A percentile compares a stretch with the other conserved stretches of the same genome.
phyloP scores from a whole-genome alignment of 2,113 vertebrate species.

The Amblyopsis rosae region DNA sequence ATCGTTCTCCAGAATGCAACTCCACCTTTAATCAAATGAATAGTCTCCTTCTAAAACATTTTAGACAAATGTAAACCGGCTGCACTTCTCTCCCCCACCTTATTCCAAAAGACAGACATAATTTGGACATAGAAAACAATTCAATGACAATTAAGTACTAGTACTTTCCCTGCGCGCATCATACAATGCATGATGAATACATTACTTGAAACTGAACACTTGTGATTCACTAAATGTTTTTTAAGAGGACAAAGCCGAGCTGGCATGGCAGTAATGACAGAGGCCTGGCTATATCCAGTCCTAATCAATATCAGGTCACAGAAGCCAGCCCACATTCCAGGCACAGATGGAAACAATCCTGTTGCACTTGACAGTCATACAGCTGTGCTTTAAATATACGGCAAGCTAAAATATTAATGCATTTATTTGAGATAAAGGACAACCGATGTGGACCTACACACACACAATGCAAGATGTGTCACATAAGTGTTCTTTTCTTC shows the following conservation, averaged over 20 bases:
- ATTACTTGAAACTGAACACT: conserved; percentile 21
- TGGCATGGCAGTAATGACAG: conserved; percentile 42
- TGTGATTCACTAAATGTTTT: conserved; percentile 27
- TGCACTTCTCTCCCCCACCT: too few relatives aligned
- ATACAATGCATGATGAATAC: conserved; percentile 21
- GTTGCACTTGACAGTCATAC: conserved; percentile 11
- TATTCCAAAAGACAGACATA: not conserved
- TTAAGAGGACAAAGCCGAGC: conserved; percentile 16
- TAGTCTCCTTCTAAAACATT: too few relatives aligned
- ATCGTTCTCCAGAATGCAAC: too few relatives aligned
- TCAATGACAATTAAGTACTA: conserved; percentile 13
- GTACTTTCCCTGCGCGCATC: conserved; percentile 8
- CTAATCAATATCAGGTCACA: conserved; percentile 64
- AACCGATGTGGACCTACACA: not conserved
- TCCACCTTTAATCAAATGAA: too few relatives aligned
- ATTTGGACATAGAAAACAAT: conserved; percentile 3
- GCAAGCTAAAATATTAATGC: not conserved
- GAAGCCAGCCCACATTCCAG: conserved; percentile 50
- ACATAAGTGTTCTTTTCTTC: not conserved
- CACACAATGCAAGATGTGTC: not conserved
- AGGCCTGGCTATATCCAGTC: conserved; percentile 48
- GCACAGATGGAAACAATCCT: conserved; percentile 31
- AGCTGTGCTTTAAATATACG: not conserved
- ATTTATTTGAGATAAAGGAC: not conserved
- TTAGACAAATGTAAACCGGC: too few relatives aligned